Percentiles rank a stretch among this genome's conserved stretches.
Evolutionary conservation across 2,888 invertebrate species (phyloP).

Genomic region (Hirtodrosophila histrioides): DNA sequence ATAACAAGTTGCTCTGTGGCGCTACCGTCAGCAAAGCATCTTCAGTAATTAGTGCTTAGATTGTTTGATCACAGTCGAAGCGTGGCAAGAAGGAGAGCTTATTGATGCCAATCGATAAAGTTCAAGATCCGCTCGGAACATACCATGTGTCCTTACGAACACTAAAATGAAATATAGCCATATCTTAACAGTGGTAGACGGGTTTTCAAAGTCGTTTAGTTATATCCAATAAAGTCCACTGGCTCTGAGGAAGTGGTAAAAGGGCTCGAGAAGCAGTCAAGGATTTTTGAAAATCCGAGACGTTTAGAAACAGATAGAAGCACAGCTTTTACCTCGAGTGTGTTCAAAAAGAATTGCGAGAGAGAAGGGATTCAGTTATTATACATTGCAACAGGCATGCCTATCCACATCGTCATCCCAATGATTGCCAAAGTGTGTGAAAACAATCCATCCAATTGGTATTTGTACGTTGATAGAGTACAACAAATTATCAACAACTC

Average conservation of each 20-base stretch:
- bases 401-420: too few species aligned
- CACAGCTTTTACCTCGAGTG: too few species aligned
- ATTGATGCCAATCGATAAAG: constrained; percentile 2
- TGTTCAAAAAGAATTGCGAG: too few species aligned
- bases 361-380: too few species aligned
- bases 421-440: neutral
- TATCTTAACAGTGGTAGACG: constrained; percentile 4
- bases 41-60: too few species aligned
- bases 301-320: neutral
- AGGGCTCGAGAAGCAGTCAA: neutral
- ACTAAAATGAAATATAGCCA: constrained; percentile 4
- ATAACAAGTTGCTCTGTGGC: too few species aligned
- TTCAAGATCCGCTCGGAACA: neutral
- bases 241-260: neutral
- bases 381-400: too few species aligned
- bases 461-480: neutral
- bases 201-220: constrained; percentile 1
- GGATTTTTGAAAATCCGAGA: neutral
- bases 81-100: constrained; percentile 1
- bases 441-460: neutral
- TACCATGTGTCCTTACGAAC: constrained; percentile 6
- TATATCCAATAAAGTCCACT: constrained; percentile 1
- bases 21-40: too few species aligned
- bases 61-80: too few species aligned
- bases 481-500: constrained; percentile 1